Evolutionary conservation across 2,113 vertebrate genomes (phyloP), one percentile per base, ranked within the genome.

Genomic region (Formicarius rufipectus): DNA sequence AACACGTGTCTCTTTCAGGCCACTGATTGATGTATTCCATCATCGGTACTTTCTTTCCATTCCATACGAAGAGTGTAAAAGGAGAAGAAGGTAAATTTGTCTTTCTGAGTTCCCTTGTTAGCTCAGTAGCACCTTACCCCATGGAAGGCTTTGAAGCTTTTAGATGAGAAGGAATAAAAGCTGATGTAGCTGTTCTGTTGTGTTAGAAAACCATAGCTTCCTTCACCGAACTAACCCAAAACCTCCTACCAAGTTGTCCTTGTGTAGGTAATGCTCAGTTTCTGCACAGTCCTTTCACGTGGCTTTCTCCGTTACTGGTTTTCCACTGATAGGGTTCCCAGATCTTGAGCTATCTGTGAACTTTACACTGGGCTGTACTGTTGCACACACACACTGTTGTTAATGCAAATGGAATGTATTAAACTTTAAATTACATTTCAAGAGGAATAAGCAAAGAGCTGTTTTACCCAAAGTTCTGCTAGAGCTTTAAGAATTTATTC

Each of bases 41-140:
- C 98, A 98, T 71, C 97, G 99, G 20, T 99, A 98, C 97, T 99
- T 99, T 89, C 98, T 99, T 98, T 99, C 98, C 53, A 98, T 99
- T 97, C 99, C 99, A 2, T 99, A 99, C 5, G 98, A 99, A 97
- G 99, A 99, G 91, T 99, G 99, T 98, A 99, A 99, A 98, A 98
- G 97, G 97, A 99, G 99, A 95, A 99, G 99, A 81, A 98, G 99
- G 99, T 99, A 97, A 96, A 98, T 95, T 47, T 44, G 16, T 28
- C 10, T 33, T 62, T 45, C 3, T 2, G 33, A 53, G 9, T 31
- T 67, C 21, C 21, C 49, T 47, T 80, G 31, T 28, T 44, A 72
- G 27, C 31, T 11, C 33, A 67, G 0, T 47, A 67, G 27, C 17
- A 12, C 39, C 30, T 66, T 40, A 21, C 5, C 73, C 24, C 0